Percentiles rank a stretch among this genome's conserved stretches.
These are phyloP conservation scores for Erythrocercus mccallii DNA, from an alignment of 2,113 vertebrate genomes.

Conservation along the genomic window DNA sequence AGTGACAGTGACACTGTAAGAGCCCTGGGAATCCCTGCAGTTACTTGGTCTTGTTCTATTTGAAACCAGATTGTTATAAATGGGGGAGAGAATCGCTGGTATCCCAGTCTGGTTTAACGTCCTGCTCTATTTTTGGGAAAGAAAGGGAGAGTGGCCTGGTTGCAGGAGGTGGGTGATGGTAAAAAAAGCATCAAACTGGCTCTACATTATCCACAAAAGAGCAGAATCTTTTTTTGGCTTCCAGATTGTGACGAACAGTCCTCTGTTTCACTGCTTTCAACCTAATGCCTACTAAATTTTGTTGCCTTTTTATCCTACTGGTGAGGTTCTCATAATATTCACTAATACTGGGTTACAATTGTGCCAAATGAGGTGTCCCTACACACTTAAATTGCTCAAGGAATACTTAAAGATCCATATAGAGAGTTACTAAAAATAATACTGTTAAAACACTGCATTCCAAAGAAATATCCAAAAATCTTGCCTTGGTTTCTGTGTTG, in stretches of 20 bases:
- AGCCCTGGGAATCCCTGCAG: not conserved
- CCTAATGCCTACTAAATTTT: not conserved
- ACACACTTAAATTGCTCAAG: not conserved
- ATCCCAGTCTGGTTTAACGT: not conserved
- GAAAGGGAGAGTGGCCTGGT: not conserved
- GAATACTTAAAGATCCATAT: rapidly evolving
- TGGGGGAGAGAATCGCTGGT: not conserved
- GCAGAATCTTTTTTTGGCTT: not conserved
- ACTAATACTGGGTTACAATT: not conserved
- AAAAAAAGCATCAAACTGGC: not conserved
- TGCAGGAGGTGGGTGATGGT: not conserved
- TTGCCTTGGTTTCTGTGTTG: not conserved
- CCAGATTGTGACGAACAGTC: not conserved
- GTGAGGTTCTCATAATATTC: not conserved
- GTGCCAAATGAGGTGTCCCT: not conserved
- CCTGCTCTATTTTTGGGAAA: not conserved
- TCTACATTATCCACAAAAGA: not conserved
- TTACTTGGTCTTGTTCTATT: not conserved
- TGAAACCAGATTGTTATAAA: not conserved
- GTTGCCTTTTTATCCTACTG: not conserved
- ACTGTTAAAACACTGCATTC: not conserved
- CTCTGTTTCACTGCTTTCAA: not conserved
- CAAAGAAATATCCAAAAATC: not conserved
- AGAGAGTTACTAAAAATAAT: not conserved
- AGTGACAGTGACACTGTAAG: slow-evolving; percentile 93